phyloP scores from a whole-genome alignment of 2,797 vertebrate species.

The Malurus splendens region DNA sequence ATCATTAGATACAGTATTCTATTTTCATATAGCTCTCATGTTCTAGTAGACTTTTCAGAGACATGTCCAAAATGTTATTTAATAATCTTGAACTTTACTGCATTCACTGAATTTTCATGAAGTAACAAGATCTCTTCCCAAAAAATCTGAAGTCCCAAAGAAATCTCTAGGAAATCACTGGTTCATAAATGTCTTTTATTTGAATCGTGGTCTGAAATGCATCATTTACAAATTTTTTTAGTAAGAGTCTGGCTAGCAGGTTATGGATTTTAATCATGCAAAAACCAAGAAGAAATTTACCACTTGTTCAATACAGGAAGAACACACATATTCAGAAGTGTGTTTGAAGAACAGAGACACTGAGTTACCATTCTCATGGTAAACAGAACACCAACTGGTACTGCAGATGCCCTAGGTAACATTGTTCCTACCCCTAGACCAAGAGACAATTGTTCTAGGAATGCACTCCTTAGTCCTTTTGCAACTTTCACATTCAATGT shows the following conservation, averaged over 20 bases:
- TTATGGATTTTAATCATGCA: background rate
- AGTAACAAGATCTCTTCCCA: background rate
- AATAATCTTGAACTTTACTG: background rate
- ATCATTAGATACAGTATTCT: background rate
- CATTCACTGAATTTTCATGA: background rate
- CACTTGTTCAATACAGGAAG: background rate
- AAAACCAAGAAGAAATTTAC: background rate
- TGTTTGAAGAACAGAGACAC: background rate
- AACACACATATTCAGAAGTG: background rate
- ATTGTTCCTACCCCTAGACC: background rate
- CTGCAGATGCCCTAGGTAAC: background rate
- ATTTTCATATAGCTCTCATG: background rate
- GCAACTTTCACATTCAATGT: background rate
- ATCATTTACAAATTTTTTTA: background rate
- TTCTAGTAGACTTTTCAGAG: background rate
- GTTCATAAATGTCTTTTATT: background rate
- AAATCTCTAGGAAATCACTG: background rate
- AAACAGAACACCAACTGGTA: background rate
- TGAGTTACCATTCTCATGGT: background rate
- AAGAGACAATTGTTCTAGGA: background rate
- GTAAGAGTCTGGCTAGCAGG: background rate
- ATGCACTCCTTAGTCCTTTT: background rate
- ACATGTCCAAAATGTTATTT: background rate
- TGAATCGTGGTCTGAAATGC: fast-evolving
- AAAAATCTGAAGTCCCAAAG: background rate